Percentiles rank a stretch among this genome's conserved stretches.
These are phyloP conservation scores for Actenoides hombroni DNA, from an alignment of 2,113 vertebrate genomes.

Conservation along the genomic window DNA sequence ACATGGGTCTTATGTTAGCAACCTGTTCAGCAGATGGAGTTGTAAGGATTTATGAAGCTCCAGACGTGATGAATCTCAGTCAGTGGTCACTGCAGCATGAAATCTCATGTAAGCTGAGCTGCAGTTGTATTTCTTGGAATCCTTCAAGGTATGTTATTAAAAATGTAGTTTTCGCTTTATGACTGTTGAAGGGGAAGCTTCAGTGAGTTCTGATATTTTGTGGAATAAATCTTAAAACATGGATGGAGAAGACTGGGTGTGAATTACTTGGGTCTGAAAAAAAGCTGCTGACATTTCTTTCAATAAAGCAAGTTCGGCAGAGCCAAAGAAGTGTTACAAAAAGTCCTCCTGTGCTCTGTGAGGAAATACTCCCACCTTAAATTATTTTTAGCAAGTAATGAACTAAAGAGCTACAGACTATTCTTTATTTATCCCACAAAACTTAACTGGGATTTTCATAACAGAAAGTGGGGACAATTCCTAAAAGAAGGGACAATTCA, in stretches of 20 bases:
- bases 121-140: conserved; percentile 98
- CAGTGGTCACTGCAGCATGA: conserved; percentile 98
- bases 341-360: not conserved
- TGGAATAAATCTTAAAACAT: not conserved
- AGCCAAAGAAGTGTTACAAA: not conserved
- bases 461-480: not conserved
- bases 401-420: not conserved
- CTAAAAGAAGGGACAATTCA: not conserved
- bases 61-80: conserved; percentile 97
- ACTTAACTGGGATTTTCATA: not conserved
- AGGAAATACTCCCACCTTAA: not conserved
- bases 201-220: not conserved
- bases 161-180: not conserved
- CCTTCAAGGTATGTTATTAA: conserved; percentile 86
- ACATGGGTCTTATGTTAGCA: conserved; percentile 97
- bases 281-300: not conserved
- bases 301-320: not conserved
- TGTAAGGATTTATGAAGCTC: conserved; percentile 95
- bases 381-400: not conserved
- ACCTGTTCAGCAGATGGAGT: conserved; percentile 95
- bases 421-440: not conserved
- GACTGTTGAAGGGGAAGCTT: not conserved
- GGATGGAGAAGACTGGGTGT: not conserved
- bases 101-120: conserved; percentile 96
- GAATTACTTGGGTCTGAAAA: not conserved